Evolutionary conservation across 2,113 vertebrate species (phyloP).

Genomic region (Indicator indicator): DNA sequence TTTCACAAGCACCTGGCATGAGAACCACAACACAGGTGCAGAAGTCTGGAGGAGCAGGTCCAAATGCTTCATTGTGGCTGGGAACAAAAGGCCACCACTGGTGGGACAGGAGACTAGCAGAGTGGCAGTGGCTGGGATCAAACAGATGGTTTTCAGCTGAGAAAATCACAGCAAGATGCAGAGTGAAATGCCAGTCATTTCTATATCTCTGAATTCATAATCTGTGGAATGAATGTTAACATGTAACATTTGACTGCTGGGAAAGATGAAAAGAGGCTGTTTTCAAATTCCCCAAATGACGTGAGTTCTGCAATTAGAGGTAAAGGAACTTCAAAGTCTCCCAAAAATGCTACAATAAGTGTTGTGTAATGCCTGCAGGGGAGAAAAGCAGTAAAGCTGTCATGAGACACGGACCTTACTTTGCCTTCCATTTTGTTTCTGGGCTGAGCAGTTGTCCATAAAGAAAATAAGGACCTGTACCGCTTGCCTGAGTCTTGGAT

Average conservation of each 20-base stretch:
- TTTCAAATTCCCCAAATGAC: constrained; percentile 66
- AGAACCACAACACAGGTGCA: background rate
- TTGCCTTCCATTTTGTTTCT: constrained; percentile 57
- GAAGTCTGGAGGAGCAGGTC: background rate
- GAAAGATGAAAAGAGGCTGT: constrained; percentile 68
- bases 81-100: background rate
- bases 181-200: background rate
- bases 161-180: background rate
- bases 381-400: constrained; percentile 55
- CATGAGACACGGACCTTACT: background rate
- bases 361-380: constrained; percentile 30
- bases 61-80: accelerated
- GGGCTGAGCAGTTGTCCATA: background rate
- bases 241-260: constrained; percentile 44
- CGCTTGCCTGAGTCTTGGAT: background rate
- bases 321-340: constrained; percentile 68
- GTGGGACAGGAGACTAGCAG: background rate
- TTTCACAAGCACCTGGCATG: accelerated
- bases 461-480: background rate
- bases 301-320: constrained; percentile 63
- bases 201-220: constrained; percentile 49
- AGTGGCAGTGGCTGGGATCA: background rate
- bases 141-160: constrained; percentile 4
- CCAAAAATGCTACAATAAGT: constrained; percentile 55
- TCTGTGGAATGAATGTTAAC: constrained; percentile 1